Evolutionary conservation across 2,888 invertebrate genomes (phyloP).

Genomic region (Leptothorax acervorum): DNA sequence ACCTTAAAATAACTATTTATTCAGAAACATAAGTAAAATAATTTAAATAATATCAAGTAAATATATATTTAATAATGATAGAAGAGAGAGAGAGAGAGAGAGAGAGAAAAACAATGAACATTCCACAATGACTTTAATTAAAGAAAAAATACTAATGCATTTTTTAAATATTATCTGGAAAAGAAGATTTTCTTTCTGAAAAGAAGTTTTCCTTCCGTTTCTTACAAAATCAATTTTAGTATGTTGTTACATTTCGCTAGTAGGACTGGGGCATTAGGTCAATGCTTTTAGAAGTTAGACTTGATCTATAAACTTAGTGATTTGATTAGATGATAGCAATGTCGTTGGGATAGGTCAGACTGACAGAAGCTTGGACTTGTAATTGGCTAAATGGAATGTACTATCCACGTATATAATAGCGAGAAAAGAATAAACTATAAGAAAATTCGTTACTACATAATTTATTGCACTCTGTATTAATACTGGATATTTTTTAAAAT

Average conservation of each 20-base stretch:
- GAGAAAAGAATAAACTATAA: neutral
- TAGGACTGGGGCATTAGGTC: slow-evolving; percentile 22
- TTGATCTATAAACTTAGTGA: slow-evolving; percentile 27
- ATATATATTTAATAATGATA: neutral
- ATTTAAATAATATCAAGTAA: neutral
- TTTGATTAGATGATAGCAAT: slow-evolving; percentile 20
- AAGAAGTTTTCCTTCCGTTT: slow-evolving; percentile 1
- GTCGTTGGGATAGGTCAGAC: neutral
- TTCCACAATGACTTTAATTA: neutral
- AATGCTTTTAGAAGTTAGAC: slow-evolving; percentile 40
- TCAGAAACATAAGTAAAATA: neutral
- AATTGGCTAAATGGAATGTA: slow-evolving; percentile 12
- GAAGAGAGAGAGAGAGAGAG: neutral
- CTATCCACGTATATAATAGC: neutral
- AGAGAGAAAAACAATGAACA: neutral
- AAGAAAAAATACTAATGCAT: neutral
- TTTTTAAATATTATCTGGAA: neutral
- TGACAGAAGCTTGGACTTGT: neutral
- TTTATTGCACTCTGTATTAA: neutral
- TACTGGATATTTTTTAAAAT: neutral
- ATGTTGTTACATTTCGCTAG: neutral
- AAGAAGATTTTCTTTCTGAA: neutral
- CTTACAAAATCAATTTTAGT: slow-evolving; percentile 26
- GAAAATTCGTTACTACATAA: neutral
- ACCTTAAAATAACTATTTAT: too few species aligned